A percentile compares a stretch with the other conserved stretches of the same genome.
These are phyloP conservation scores for Drosophila yooni DNA, from an alignment of 2,888 invertebrate species.

Conservation along the genomic window DNA sequence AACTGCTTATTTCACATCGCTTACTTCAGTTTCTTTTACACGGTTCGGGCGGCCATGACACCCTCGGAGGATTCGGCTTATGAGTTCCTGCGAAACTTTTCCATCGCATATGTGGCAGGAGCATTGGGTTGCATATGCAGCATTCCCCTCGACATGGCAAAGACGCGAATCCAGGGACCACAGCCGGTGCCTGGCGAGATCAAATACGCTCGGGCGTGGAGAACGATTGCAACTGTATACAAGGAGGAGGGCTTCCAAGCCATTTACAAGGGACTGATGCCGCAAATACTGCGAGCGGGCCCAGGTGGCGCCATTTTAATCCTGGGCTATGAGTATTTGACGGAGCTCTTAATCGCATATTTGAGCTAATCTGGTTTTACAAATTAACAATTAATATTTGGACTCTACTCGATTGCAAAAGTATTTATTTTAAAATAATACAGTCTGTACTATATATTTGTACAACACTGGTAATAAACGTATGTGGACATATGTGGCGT, in stretches of 20 bases:
- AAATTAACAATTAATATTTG: background rate
- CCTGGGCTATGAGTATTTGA: conserved; percentile 38
- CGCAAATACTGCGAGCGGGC: conserved; percentile 35
- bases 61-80: fast-evolving
- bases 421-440: background rate
- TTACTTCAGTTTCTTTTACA: conserved; percentile 42
- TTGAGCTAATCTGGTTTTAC: conserved; percentile 1
- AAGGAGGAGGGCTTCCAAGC: conserved; percentile 45
- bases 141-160: conserved; percentile 51
- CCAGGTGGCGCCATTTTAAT: conserved; percentile 45
- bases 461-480: background rate
- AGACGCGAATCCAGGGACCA: conserved; percentile 61
- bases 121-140: conserved; percentile 16
- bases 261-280: conserved; percentile 50
- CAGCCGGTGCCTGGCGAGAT: conserved; percentile 54
- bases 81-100: conserved; percentile 24
- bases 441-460: background rate
- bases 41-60: background rate
- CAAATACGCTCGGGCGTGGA: conserved; percentile 37
- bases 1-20: conserved; percentile 47
- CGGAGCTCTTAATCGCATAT: background rate
- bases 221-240: conserved; percentile 26
- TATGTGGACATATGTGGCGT: background rate
- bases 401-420: background rate
- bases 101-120: conserved; percentile 19